Evolutionary conservation across 2,888 invertebrate species (phyloP).

Genomic region (Eristalis intricaria): DNA sequence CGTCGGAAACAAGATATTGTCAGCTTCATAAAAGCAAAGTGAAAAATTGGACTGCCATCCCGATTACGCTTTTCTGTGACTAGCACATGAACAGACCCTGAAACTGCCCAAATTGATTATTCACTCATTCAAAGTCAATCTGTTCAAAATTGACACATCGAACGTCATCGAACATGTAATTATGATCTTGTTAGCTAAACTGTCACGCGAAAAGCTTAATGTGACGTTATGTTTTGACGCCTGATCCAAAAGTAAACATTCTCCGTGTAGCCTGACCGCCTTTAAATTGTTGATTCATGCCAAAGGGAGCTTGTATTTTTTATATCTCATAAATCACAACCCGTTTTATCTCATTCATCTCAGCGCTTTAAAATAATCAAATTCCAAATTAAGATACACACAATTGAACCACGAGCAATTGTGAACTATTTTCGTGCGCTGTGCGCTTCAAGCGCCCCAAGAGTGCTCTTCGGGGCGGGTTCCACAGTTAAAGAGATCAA

Average conservation of each 20-base stretch:
- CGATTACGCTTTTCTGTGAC: no score
- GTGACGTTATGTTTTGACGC: not conserved
- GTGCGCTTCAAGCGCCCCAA: not conserved
- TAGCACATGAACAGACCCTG: no score
- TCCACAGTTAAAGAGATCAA: not conserved
- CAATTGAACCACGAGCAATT: not conserved
- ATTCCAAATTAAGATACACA: constrained; percentile 17
- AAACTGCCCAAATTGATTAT: no score
- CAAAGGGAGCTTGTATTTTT: not conserved
- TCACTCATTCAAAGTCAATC: no score
- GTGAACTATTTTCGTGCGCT: constrained; percentile 26
- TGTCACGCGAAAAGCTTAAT: no score
- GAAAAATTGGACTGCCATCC: no score
- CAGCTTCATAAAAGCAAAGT: no score
- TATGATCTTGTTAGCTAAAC: no score
- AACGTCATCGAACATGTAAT: no score
- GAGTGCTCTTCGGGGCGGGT: not conserved
- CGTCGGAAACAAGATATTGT: no score
- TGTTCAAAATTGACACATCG: no score
- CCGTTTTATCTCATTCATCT: constrained; percentile 8
- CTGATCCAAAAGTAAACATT: not conserved
- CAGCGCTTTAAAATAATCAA: not conserved
- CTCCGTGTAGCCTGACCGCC: not conserved
- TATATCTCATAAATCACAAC: not conserved
- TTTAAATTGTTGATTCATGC: not conserved